Conservation (phyloP, 2,797 vertebrate genomes). For the Triplophysa yarkandensis region DNA sequence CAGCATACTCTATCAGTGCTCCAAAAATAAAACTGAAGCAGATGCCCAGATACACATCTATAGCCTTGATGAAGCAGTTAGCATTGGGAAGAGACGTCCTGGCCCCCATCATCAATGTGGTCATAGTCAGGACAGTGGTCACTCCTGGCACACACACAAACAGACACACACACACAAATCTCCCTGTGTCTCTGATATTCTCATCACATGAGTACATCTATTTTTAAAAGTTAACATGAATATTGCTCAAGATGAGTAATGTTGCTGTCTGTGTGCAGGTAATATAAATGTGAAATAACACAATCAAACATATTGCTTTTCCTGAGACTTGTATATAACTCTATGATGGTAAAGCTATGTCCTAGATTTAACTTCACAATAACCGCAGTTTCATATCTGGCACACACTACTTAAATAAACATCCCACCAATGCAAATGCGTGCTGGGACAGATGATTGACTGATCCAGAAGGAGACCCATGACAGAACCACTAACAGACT, state of each 20-base stretch:
- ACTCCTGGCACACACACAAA: constrained; percentile 77
- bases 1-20: constrained; percentile 86
- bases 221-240: background rate
- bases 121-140: constrained; percentile 96
- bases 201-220: background rate
- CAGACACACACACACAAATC: constrained; percentile 7
- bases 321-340: background rate
- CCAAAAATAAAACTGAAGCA: constrained; percentile 94
- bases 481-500: constrained; percentile 89
- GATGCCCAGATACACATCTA: constrained; percentile 88
- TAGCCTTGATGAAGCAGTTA: constrained; percentile 97
- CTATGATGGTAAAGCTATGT: background rate
- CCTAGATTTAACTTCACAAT: background rate
- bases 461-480: constrained; percentile 95
- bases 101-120: constrained; percentile 93
- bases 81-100: constrained; percentile 87
- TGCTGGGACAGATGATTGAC: constrained; percentile 88
- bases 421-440: constrained; percentile 87
- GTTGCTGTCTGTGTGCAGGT: background rate
- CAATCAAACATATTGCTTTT: background rate
- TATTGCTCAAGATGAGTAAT: background rate
- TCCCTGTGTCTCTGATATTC: background rate
- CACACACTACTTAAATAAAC: background rate
- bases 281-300: background rate
- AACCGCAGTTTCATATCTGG: background rate